phyloP scores from a whole-genome alignment of 2,888 invertebrate genomes.

The Ornithoptera priamus region DNA sequence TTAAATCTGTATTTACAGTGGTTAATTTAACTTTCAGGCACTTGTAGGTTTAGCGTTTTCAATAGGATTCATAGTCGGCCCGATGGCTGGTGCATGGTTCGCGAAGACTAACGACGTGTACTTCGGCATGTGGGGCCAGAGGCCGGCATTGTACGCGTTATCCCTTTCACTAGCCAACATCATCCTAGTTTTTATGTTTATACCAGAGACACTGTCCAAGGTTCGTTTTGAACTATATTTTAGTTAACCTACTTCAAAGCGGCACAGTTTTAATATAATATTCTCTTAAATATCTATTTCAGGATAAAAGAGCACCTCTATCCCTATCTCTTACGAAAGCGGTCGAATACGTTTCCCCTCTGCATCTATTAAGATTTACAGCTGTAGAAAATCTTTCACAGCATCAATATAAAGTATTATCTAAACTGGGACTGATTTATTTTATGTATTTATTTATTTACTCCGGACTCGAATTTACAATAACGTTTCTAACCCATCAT shows the following conservation, averaged over 20 bases:
- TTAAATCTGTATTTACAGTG: not conserved
- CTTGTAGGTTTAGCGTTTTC: conserved; percentile 98
- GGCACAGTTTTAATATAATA: not conserved
- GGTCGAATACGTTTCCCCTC: conserved; percentile 71
- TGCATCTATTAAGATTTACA: conserved; percentile 79
- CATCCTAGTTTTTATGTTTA: conserved; percentile 83
- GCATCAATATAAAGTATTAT: conserved; percentile 83
- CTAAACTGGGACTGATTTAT: conserved; percentile 86
- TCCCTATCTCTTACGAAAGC: conserved; percentile 83
- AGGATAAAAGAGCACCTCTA: conserved; percentile 86
- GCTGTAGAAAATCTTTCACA: conserved; percentile 83
- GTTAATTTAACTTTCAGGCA: conserved; percentile 83
- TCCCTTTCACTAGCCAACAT: conserved; percentile 88
- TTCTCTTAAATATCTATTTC: conserved; percentile 45
- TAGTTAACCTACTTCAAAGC: not conserved
- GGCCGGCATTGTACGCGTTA: conserved; percentile 89
- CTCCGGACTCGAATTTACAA: conserved; percentile 97
- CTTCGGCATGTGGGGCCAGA: conserved; percentile 86
- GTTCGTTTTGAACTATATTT: conserved; percentile 54
- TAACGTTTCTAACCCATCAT: conserved; percentile 97
- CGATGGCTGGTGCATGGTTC: conserved; percentile 95
- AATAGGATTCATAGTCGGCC: conserved; percentile 97
- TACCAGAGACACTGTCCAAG: conserved; percentile 91
- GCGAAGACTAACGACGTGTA: conserved; percentile 81
- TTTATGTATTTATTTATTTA: conserved; percentile 96